Conservation (phyloP, 2,797 vertebrate species). For the Oryzias dopingdopingensis region DNA sequence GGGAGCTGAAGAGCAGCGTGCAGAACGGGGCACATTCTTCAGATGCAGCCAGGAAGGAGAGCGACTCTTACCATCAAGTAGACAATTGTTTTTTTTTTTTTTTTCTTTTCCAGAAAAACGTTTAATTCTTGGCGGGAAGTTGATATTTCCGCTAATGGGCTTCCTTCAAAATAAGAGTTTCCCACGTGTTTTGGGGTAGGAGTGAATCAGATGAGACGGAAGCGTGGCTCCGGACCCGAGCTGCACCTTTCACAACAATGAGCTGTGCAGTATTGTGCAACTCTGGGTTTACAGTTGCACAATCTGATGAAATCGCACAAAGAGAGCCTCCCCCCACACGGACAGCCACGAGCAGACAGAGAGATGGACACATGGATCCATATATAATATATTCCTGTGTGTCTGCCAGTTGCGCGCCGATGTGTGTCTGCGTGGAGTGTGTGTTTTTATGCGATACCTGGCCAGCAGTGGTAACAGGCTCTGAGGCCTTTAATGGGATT, state of each 20-base stretch:
- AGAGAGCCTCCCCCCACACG: slow-evolving; percentile 66
- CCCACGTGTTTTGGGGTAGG: too few species aligned
- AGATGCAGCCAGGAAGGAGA: background rate
- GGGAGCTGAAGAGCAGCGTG: slow-evolving; percentile 38
- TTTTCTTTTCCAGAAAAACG: too few species aligned
- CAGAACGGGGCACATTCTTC: background rate
- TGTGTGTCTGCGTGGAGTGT: slow-evolving; percentile 60
- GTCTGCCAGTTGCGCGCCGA: slow-evolving; percentile 30
- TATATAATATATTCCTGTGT: slow-evolving; percentile 74
- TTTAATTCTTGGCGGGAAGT: too few species aligned
- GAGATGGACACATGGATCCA: slow-evolving; percentile 75
- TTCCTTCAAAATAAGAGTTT: too few species aligned
- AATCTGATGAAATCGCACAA: slow-evolving; percentile 78
- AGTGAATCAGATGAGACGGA: too few species aligned
- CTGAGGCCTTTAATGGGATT: slow-evolving; percentile 99
- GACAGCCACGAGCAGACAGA: slow-evolving; percentile 75
- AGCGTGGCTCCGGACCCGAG: too few species aligned
- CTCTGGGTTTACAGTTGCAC: slow-evolving; percentile 63
- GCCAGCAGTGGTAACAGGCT: slow-evolving; percentile 99
- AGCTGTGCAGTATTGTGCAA: slow-evolving; percentile 31
- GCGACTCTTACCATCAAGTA: slow-evolving; percentile 8
- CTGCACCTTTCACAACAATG: too few species aligned
- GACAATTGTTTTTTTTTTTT: slow-evolving; percentile 5
- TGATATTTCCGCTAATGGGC: too few species aligned
- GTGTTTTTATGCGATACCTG: slow-evolving; percentile 86